These are phyloP conservation scores for Botia almorhae DNA, from an alignment of 2,797 vertebrate species.

Conservation along the genomic window DNA sequence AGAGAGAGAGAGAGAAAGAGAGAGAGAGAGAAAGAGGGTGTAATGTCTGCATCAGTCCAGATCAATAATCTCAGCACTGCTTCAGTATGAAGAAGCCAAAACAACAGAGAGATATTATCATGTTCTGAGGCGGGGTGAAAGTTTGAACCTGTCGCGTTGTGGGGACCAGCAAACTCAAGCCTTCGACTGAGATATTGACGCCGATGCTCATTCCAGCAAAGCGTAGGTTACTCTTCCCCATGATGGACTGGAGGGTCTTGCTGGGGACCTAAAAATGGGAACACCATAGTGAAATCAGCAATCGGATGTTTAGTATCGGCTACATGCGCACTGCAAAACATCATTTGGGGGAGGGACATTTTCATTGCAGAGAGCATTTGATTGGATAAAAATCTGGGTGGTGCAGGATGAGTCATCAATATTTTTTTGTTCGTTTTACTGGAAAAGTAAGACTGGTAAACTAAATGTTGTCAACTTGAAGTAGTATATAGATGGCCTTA, in stretches of 20 bases:
- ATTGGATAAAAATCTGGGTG: neutral
- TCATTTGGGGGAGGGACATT: neutral
- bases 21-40: neutral
- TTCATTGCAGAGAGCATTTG: neutral
- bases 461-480: neutral
- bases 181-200: slow-evolving; percentile 91
- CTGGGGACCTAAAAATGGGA: slow-evolving; percentile 78
- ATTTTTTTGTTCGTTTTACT: neutral
- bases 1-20: slow-evolving; percentile 11
- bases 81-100: neutral
- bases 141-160: slow-evolving; percentile 88
- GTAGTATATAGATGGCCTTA: neutral
- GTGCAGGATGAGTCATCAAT: neutral
- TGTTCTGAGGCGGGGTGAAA: no score
- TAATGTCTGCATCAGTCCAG: neutral
- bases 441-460: neutral
- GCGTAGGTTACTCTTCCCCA: slow-evolving; percentile 94
- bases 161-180: slow-evolving; percentile 90
- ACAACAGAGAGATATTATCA: no score
- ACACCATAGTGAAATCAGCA: neutral
- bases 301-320: neutral
- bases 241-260: slow-evolving; percentile 89
- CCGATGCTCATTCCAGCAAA: slow-evolving; percentile 94
- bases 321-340: neutral
- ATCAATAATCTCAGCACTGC: slow-evolving; percentile 15